Evolutionary conservation across 2,888 invertebrate genomes (phyloP).

Genomic region (Hirtodrosophila cameraria): DNA sequence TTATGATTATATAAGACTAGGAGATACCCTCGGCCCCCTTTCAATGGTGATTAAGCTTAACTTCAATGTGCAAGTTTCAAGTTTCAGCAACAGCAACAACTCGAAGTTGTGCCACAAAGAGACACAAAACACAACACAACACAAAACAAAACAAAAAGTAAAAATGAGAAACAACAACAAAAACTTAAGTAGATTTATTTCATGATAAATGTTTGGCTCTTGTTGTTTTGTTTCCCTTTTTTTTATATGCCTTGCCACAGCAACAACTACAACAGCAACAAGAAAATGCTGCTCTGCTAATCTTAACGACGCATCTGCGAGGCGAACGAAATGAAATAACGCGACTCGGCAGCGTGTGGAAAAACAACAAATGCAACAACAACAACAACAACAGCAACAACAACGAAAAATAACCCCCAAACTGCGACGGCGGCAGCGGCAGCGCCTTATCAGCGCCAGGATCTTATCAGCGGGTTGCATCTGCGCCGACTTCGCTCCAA

Average conservation of each 20-base stretch:
- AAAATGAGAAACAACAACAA: constrained; percentile 20
- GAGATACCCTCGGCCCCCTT: constrained; percentile 19
- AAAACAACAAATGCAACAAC: constrained; percentile 63
- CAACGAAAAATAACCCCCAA: constrained; percentile 64
- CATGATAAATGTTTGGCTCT: constrained; percentile 70
- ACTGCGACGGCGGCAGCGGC: constrained; percentile 39
- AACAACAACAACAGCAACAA: constrained; percentile 27
- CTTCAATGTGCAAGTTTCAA: constrained; percentile 61
- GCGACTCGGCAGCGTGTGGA: constrained; percentile 64
- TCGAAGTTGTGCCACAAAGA: constrained; percentile 43
- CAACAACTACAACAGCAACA: constrained; percentile 45
- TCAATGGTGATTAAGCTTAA: constrained; percentile 30
- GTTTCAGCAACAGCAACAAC: constrained; percentile 32
- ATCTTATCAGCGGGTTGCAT: constrained; percentile 74
- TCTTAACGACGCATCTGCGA: constrained; percentile 78
- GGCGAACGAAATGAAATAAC: constrained; percentile 78
- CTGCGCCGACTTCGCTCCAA: constrained; percentile 56
- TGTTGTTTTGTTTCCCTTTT: constrained; percentile 61
- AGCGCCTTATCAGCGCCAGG: constrained; percentile 70
- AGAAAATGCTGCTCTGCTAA: constrained; percentile 59
- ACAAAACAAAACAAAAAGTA: constrained; percentile 28
- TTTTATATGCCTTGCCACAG: constrained; percentile 64
- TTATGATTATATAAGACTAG: constrained; percentile 53
- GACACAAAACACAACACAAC: constrained; percentile 31
- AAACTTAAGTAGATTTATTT: constrained; percentile 76